Percentiles rank a stretch among this genome's conserved stretches.
Evolutionary conservation across 2,888 invertebrate genomes (phyloP).

Genomic region (Ennomos quercinarius): DNA sequence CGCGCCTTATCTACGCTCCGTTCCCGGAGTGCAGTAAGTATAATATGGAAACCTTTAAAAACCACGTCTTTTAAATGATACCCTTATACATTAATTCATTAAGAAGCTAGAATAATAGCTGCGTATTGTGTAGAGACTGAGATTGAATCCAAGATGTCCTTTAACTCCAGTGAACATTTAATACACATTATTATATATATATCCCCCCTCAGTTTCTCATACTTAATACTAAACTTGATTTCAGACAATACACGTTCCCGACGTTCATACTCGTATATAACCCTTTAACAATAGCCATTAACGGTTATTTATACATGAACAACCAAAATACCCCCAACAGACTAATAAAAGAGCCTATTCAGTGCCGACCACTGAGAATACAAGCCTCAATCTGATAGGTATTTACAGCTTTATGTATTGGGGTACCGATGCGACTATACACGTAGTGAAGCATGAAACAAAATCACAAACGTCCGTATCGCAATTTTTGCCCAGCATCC

Average conservation of each 20-base stretch:
- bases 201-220: slow-evolving; percentile 6
- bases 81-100: too few species aligned
- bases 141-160: too few species aligned
- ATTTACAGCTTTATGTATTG: slow-evolving; percentile 20
- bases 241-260: slow-evolving; percentile 26
- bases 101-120: too few species aligned
- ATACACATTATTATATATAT: too few species aligned
- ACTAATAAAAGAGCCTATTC: slow-evolving; percentile 59
- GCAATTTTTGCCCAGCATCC: too few species aligned
- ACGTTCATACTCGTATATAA: slow-evolving; percentile 28
- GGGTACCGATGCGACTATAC: background rate
- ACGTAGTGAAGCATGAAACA: background rate
- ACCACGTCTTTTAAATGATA: too few species aligned
- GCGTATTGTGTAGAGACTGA: too few species aligned
- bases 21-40: too few species aligned
- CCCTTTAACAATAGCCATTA: slow-evolving; percentile 27
- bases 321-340: slow-evolving; percentile 52
- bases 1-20: too few species aligned
- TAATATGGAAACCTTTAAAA: too few species aligned
- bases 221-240: slow-evolving; percentile 17
- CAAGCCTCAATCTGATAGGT: slow-evolving; percentile 28
- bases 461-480: background rate
- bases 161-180: too few species aligned
- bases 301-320: slow-evolving; percentile 39
- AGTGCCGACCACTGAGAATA: slow-evolving; percentile 40